phyloP scores from a whole-genome alignment of 2,888 invertebrate species.

The Trissoscelio sp. region DNA sequence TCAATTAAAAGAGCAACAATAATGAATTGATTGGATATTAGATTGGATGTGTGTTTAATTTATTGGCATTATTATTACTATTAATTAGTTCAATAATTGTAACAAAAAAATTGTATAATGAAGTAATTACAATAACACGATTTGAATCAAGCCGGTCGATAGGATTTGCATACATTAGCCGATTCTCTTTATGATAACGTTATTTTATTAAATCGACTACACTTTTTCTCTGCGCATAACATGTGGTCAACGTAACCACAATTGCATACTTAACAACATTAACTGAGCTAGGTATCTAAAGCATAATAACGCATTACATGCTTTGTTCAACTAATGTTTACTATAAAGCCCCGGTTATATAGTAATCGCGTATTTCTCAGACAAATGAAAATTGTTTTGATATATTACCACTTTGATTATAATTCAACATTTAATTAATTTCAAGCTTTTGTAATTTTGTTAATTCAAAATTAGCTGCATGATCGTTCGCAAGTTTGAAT shows the following conservation, averaged over 20 bases:
- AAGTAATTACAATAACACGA: too few species aligned
- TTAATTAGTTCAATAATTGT: too few species aligned
- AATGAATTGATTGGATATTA: too few species aligned
- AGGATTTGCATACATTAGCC: not conserved
- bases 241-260: slow-evolving; percentile 44
- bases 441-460: too few species aligned
- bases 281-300: slow-evolving; percentile 42
- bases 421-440: too few species aligned
- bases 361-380: slow-evolving; percentile 2
- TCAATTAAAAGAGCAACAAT: not conserved
- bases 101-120: too few species aligned
- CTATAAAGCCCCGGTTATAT: slow-evolving; percentile 12
- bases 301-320: slow-evolving; percentile 48
- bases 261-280: slow-evolving; percentile 58
- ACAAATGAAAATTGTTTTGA: slow-evolving; percentile 1
- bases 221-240: slow-evolving; percentile 29
- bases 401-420: not conserved
- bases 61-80: too few species aligned
- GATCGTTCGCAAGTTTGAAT: too few species aligned
- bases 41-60: too few species aligned
- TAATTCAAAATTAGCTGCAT: slow-evolving; percentile 2
- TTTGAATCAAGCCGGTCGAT: too few species aligned
- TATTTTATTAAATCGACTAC: slow-evolving; percentile 17
- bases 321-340: slow-evolving; percentile 50
- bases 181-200: slow-evolving; percentile 1